phyloP scores from a whole-genome alignment of 2,797 vertebrate genomes.

The Vipera ursinii region DNA sequence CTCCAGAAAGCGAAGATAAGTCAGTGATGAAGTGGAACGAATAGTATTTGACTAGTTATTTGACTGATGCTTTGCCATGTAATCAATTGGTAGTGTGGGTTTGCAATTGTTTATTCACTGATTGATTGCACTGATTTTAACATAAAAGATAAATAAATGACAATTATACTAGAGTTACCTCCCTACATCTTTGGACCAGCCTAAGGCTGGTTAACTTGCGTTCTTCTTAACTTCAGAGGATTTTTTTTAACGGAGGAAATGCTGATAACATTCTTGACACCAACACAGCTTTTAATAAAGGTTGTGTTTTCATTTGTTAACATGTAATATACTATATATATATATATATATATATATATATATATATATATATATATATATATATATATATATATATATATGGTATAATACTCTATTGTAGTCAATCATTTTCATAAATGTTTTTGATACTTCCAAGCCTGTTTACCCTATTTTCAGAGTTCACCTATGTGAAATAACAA shows the following conservation, averaged over 20 bases:
- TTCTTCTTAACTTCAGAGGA: neutral
- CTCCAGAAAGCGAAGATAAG: neutral
- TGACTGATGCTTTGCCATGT: neutral
- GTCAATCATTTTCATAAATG: constrained; percentile 62
- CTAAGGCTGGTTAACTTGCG: neutral
- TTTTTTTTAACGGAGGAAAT: neutral
- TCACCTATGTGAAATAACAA: constrained; percentile 74
- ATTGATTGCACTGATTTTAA: neutral
- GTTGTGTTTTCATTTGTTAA: constrained; percentile 46
- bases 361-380: constrained; percentile 46
- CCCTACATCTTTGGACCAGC: neutral
- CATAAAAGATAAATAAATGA: neutral
- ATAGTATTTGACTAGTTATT: neutral
- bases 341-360: constrained; percentile 49
- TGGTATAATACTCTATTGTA: constrained; percentile 55
- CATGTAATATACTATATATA: constrained; percentile 52
- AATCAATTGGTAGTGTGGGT: neutral
- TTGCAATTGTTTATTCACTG: neutral
- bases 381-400: constrained; percentile 53
- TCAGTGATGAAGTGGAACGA: neutral
- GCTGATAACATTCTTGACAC: neutral
- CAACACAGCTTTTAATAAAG: constrained; percentile 7
- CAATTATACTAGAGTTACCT: neutral
- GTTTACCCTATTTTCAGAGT: constrained; percentile 63
- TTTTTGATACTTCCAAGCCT: constrained; percentile 59